Base-by-base conservation (phyloP, 2,797 vertebrate genomes). In the Enoplosus armatus region DNA sequence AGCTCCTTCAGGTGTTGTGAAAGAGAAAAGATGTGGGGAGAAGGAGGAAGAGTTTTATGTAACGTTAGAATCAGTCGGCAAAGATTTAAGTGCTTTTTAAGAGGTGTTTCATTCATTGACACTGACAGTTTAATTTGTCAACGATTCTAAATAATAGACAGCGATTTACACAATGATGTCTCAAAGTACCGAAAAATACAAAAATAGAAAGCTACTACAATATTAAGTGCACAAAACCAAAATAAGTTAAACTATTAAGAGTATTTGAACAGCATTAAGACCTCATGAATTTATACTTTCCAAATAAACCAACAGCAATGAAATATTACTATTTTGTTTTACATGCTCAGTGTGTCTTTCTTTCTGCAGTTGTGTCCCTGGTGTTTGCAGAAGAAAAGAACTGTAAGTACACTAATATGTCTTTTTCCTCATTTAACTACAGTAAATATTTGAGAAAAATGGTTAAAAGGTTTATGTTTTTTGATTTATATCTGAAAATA, bases 291-390 rank as follows among this genome's bases (percentile, higher is more conserved):
- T 16, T 6, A 0, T 39, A 0, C 22, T 41, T 66, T n/a, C 12
- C 1, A 29, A 9, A 35, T 55, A 12, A 64, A n/a, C 35, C 27
- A 45, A 37, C 24, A 61, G 41, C 4, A 12, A 5, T 55, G 8
- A 22, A 4, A 18, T 31, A n/a, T 48, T 31, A 59, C 11, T 3
- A 3, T 39, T 14, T 24, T 9, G 3, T 20, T 4, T 54, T 39
- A 24, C 15, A 51, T 26, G 27, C 45, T 60, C 8, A 18, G 5
- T 56, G 18, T 64, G 4, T 81, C 3, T 86, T 8, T 82, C 41
- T 76, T 14, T 84, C 37, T 84, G 9, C 90, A 96, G 95, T 94
- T 66, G 74, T 95, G 87, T 93, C 94, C 3, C 66, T 95, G 77
- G 94, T 93, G 81, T 88, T 89, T 68, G 95, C 94, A 37, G 93